Percentiles rank a stretch among this genome's conserved stretches.
phyloP scores from a whole-genome alignment of 2,888 invertebrate genomes.

The Capitulum mitella region DNA sequence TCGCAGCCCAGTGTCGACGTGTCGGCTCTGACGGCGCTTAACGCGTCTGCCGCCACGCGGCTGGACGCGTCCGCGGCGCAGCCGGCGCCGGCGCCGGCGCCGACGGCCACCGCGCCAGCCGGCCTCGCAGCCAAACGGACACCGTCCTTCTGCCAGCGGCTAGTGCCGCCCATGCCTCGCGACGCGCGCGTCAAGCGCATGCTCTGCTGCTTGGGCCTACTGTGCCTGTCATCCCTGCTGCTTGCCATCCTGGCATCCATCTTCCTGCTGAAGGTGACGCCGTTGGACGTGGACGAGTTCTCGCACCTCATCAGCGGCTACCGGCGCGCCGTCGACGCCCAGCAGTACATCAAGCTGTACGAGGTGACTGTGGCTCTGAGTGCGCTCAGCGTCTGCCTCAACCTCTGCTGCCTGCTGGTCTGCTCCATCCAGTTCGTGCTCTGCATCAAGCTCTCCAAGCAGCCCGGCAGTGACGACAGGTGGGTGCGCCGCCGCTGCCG shows the following conservation, averaged over 20 bases:
- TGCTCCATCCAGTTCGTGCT: conserved; percentile 92
- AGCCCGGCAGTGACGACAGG: conserved; percentile 68
- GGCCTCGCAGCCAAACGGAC: background rate
- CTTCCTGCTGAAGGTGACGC: conserved; percentile 76
- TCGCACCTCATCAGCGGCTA: background rate
- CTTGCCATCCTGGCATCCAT: conserved; percentile 74
- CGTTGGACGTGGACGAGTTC: conserved; percentile 43
- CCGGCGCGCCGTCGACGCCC: conserved; percentile 48
- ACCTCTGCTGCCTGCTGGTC: conserved; percentile 83
- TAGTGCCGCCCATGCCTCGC: conserved; percentile 42
- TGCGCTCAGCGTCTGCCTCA: conserved; percentile 76
- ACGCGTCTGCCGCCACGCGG: conserved; percentile 36
- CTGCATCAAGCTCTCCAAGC: conserved; percentile 81
- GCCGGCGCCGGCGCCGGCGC: conserved; percentile 35
- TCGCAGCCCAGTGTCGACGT: conserved; percentile 35
- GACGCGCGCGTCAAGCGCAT: conserved; percentile 64
- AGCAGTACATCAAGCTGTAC: conserved; percentile 79
- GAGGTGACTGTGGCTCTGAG: conserved; percentile 86
- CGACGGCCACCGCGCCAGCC: background rate
- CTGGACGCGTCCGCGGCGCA: conserved; percentile 37
- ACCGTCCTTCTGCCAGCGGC: conserved; percentile 33
- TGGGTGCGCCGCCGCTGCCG: conserved; percentile 40
- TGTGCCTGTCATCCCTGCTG: conserved; percentile 76
- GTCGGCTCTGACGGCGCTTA: conserved; percentile 26
- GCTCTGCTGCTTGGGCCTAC: conserved; percentile 71